phyloP scores from a whole-genome alignment of 2,888 invertebrate genomes.

The Crocallis elinguaria region DNA sequence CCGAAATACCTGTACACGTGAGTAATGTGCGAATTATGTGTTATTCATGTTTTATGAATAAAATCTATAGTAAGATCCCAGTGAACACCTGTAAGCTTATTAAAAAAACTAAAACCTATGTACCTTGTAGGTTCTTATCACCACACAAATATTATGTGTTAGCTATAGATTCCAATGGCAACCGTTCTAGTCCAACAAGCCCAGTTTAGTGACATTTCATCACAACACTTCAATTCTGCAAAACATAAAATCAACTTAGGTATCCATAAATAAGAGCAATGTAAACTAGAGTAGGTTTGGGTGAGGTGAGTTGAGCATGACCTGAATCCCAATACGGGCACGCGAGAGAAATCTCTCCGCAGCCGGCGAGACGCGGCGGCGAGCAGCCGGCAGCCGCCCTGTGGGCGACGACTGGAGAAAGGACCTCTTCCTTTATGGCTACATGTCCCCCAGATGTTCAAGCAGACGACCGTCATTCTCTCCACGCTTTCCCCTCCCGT shows the following conservation, averaged over 20 bases:
- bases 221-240: not conserved
- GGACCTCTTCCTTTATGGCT: constrained; percentile 62
- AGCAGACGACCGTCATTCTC: constrained; percentile 31
- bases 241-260: not conserved
- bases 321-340: constrained; percentile 79
- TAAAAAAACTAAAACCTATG: too few species aligned
- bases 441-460: constrained; percentile 39
- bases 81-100: too few species aligned
- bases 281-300: constrained; percentile 61
- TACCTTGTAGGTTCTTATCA: too few species aligned
- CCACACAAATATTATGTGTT: too few species aligned
- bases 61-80: not conserved
- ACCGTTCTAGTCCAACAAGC: too few species aligned
- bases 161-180: too few species aligned
- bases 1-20: constrained; percentile 12
- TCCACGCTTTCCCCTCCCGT: constrained; percentile 36
- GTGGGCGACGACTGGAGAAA: constrained; percentile 62
- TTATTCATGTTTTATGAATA: not conserved
- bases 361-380: constrained; percentile 50
- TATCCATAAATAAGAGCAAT: constrained; percentile 18
- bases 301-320: constrained; percentile 69
- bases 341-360: constrained; percentile 75
- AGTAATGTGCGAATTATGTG: constrained; percentile 14
- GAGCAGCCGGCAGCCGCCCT: constrained; percentile 37
- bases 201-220: too few species aligned